Percentiles rank a stretch among this genome's conserved stretches.
Conservation (phyloP, 2,113 vertebrate species). For the Larimichthys polyactis region DNA sequence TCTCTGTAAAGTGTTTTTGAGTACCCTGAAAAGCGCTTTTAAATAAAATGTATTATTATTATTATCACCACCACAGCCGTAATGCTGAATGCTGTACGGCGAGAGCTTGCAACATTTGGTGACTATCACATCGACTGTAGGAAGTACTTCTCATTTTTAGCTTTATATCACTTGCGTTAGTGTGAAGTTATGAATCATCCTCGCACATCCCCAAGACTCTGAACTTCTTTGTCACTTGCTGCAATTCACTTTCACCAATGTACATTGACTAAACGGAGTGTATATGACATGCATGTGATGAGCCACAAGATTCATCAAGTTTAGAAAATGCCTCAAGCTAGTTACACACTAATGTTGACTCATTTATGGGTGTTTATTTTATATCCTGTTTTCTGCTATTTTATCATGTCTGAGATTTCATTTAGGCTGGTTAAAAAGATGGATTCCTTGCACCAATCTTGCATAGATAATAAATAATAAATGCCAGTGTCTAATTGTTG, state of each 20-base stretch:
- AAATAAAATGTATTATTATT: not conserved
- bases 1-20: too few relatives aligned
- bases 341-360: conserved; percentile 11
- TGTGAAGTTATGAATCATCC: not conserved
- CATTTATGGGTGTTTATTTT: not conserved
- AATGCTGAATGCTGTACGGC: not conserved
- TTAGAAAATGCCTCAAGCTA: conserved; percentile 14
- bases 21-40: too few relatives aligned
- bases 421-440: not conserved
- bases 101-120: not conserved
- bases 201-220: conserved; percentile 1
- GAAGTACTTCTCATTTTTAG: not conserved
- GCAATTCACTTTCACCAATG: conserved; percentile 12
- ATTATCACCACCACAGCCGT: not conserved
- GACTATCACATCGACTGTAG: not conserved
- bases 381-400: not conserved
- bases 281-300: conserved; percentile 49
- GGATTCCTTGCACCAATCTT: not conserved
- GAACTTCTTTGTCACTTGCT: conserved; percentile 14
- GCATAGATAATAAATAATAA: not conserved
- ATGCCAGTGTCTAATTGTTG: conserved; percentile 28
- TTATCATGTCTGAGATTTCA: not conserved
- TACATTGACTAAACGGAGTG: conserved; percentile 2
- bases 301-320: conserved; percentile 7
- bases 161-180: not conserved